Percentiles rank a stretch among this genome's conserved stretches.
Evolutionary conservation across 2,113 vertebrate genomes (phyloP).

Genomic region (Candoia aspera): DNA sequence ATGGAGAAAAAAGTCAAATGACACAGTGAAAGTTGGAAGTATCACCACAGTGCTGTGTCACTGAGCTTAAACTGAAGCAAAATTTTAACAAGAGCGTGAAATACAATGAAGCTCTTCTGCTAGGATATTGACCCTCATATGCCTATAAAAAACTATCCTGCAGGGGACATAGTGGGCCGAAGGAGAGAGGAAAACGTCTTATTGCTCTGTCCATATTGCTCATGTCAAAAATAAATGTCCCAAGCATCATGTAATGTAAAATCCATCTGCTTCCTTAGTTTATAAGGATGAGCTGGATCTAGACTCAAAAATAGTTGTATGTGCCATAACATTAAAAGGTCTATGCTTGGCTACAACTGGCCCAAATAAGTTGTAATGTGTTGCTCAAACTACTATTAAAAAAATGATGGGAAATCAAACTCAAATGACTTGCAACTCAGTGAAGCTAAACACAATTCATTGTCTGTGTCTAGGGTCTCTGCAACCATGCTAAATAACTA

Average conservation of each 20-base stretch:
- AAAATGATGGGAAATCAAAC: not conserved
- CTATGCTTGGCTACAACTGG: not conserved
- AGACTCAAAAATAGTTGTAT: not conserved
- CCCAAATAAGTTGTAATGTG: not conserved
- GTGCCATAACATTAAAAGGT: too few relatives aligned
- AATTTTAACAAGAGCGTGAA: not conserved
- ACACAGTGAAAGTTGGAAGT: not conserved
- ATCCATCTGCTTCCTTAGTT: not conserved
- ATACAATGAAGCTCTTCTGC: not conserved
- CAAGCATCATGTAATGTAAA: not conserved
- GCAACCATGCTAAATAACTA: not conserved
- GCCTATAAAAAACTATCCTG: not conserved
- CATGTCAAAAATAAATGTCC: not conserved
- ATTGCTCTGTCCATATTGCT: not conserved
- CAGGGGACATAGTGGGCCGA: not conserved
- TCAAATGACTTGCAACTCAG: not conserved
- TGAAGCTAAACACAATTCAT: not conserved
- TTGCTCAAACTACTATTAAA: not conserved
- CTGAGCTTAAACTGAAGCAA: not conserved
- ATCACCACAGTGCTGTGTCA: not conserved
- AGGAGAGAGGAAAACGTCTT: not conserved
- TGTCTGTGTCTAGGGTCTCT: not conserved
- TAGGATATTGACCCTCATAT: not conserved
- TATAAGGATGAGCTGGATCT: not conserved
- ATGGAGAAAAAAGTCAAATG: constrained; percentile 13